Evolutionary conservation across 2,113 vertebrate genomes (phyloP).

Genomic region (Menura novaehollandiae): DNA sequence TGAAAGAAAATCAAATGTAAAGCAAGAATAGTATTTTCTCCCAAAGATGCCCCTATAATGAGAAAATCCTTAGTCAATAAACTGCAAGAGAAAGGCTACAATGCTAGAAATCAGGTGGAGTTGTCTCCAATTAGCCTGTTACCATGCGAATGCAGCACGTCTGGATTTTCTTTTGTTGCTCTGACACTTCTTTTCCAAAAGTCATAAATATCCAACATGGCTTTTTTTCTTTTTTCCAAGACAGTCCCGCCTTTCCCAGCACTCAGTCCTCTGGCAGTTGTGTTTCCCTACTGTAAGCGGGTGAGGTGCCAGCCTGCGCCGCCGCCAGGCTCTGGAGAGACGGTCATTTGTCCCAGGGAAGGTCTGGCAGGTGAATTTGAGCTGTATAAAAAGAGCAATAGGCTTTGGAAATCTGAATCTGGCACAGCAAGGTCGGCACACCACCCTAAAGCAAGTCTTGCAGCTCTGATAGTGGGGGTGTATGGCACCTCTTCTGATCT

Average conservation of each 20-base stretch:
- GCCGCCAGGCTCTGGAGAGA: neutral
- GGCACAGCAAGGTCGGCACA: neutral
- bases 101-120: constrained; percentile 5
- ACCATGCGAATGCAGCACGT: neutral
- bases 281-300: neutral
- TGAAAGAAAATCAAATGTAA: neutral
- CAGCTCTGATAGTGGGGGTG: neutral
- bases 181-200: constrained; percentile 36
- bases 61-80: constrained; percentile 8
- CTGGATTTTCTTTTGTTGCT: constrained; percentile 42
- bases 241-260: neutral
- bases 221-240: neutral
- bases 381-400: neutral
- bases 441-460: neutral
- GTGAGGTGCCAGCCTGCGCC: neutral
- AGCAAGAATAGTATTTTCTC: neutral
- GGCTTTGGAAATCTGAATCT: neutral
- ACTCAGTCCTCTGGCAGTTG: neutral
- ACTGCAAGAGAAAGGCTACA: neutral
- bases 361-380: neutral
- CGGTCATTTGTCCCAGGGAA: neutral
- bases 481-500: neutral
- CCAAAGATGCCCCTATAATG: neutral
- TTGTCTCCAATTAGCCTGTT: neutral
- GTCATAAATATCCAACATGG: neutral